Base-by-base conservation (phyloP, 2,797 vertebrate genomes). In the Pangasius sanitwongsei region DNA sequence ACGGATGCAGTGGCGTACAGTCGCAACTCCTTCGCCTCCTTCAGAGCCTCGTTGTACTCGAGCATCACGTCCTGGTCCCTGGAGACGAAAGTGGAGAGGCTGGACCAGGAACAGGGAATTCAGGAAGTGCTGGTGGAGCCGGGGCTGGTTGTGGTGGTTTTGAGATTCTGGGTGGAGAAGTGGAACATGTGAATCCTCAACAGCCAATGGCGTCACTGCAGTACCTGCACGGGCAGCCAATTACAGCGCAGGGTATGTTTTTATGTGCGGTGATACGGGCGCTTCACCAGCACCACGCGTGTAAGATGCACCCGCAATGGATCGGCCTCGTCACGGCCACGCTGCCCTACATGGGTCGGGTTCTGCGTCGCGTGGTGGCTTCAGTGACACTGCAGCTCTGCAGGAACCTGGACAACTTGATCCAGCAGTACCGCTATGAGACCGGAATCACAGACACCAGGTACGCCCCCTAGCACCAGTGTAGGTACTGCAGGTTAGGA, bases 281-380 rank as follows among this genome's bases (percentile, higher is more conserved):
- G 7, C 94, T 99, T 87, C 98, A 99, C 94, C 99, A 99, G 93
- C 97, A 98, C 94, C 98, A 99, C 89, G 95, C 97, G 0, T 99
- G 99, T 93, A 99, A 99, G 94, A 99, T 99, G 97, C 98, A 99
- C 83, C 98, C 98, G 1, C 98, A 99, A 92, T 99, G 99, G 99
- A 99, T 99, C 18, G 96, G 96, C 89, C 96, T 99, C 89, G 98
- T 99, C 93, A 99, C 98, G 16, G 96, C 98, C 93, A 97, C 98
- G 9, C 96, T 99, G 93, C 99, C 98, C 37, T 99, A 99, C 92
- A 99, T 99, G 98, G 98, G 98, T 28, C 97, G 96, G 93, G 97
- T 99, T 87, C 95, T 99, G 69, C 97, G 98, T 81, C 97, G 97
- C 88, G 97, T 99, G 55, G 98, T 99, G 90, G 97, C 98, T 89